Base-by-base conservation (phyloP, 1,140 invertebrate genomes). In the Acromyrmex heyeri region DNA sequence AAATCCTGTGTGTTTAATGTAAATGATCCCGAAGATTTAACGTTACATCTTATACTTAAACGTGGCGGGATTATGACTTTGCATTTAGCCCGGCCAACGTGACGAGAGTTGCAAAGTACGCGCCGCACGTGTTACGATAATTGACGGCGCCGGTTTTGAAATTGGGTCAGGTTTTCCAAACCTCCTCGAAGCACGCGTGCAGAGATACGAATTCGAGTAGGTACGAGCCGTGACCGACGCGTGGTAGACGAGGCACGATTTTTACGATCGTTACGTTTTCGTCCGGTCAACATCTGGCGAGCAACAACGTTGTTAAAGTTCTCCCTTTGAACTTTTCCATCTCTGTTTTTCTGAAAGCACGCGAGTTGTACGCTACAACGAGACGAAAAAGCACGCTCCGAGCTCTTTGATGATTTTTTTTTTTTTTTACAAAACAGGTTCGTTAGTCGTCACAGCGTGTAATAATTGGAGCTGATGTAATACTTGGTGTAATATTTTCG, bases 161-260 rank as follows among this genome's bases (percentile, higher is more conserved):
- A 70, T 85, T 88, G 27, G 86, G 87, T 88, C 86, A 69, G 27
- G 55, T 57, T 88, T 88, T 85, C 62, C 24, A n/a, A 76, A 30
- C 34, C 27, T 57, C 18, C 27, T 14, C 27, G 0, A 2, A 16
- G 14, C n/a, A 14, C 10, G 24, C 21, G 18, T 14, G n/a, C 2
- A 6, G n/a, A 24, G 18, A 12, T 34, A 48, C 73, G 65, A 69
- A 50, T 55, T 50, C 70, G 50, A 53, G 30, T 44, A 12, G 1
- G 38, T 44, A 44, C 38, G 8, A 10, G 38, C 0, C 38, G 10
- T 44, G 38, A 1, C 2, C 38, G 38, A 44, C 8, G 38, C 38
- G 38, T 12, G 38, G 24, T 77, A 14, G 38, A 62, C 38, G 8
- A 44, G 38, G 12, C 65, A 27, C 62, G 27, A 44, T 10, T 88